phyloP scores from a whole-genome alignment of 2,113 vertebrate species.

The Marmota flaviventris region DNA sequence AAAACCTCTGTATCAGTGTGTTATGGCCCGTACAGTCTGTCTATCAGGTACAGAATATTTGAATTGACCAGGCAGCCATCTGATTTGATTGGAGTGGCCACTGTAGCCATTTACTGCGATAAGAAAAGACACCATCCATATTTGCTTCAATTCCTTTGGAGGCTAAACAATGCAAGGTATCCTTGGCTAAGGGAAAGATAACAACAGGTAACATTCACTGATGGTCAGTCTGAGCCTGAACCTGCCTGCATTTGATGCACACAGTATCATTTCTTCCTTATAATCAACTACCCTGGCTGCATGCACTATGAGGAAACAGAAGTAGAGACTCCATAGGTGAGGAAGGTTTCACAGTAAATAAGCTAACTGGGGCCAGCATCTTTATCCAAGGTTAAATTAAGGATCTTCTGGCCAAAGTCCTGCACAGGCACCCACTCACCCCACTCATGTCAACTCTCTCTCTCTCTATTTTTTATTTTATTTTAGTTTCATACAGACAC shows the following conservation, averaged over 20 bases:
- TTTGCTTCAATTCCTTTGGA: neutral
- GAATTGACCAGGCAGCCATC: conserved; percentile 50
- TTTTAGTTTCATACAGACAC: too few species aligned
- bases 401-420: neutral
- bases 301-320: neutral
- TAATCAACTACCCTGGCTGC: too few species aligned
- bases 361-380: neutral
- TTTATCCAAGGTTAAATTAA: neutral
- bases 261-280: neutral
- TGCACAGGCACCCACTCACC: neutral
- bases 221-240: neutral
- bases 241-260: neutral
- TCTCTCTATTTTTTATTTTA: neutral
- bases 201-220: neutral
- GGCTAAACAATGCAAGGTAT: neutral
- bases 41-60: conserved; percentile 50
- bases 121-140: neutral
- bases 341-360: neutral
- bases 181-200: neutral
- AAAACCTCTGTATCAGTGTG: neutral
- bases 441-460: neutral
- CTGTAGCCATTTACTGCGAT: conserved; percentile 20
- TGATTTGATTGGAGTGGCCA: conserved; percentile 64
- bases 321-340: neutral
- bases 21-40: neutral